phyloP scores from a whole-genome alignment of 2,113 vertebrate genomes.

The Miniopterus natalensis region DNA sequence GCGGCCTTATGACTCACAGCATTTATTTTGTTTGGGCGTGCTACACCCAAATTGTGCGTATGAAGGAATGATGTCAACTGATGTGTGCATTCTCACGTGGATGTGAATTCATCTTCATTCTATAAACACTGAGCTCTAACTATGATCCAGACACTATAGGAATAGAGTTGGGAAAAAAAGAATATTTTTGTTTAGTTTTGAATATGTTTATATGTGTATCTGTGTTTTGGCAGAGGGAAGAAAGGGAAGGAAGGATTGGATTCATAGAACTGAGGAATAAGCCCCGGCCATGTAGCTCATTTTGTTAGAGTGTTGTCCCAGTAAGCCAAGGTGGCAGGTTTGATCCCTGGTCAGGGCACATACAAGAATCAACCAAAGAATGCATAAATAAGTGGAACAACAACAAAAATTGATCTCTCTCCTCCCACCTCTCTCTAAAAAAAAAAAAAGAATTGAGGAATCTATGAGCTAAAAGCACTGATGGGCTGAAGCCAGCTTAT shows the following conservation, averaged over 20 bases:
- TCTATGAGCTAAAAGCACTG: neutral
- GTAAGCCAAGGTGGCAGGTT: neutral
- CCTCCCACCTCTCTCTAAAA: neutral
- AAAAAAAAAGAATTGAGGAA: constrained; percentile 2
- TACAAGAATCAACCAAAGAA: neutral
- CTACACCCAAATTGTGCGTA: neutral
- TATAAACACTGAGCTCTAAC: constrained; percentile 46
- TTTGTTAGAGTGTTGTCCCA: neutral
- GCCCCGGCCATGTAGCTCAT: neutral
- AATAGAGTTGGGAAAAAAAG: neutral
- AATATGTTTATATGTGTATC: neutral
- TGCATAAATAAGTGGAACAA: neutral
- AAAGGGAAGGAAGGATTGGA: neutral
- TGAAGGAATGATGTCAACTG: neutral
- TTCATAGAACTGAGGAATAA: constrained; percentile 29
- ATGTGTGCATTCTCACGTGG: neutral
- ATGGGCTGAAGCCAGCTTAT: neutral
- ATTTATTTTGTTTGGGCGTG: neutral
- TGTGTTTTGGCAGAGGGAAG: constrained; percentile 5
- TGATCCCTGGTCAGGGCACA: neutral
- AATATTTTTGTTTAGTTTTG: neutral
- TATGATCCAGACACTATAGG: neutral
- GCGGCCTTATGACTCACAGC: neutral
- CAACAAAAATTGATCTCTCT: neutral
- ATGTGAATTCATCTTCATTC: constrained; percentile 31